phyloP scores from a whole-genome alignment of 2,888 invertebrate species.

The Tribolium freemani region DNA sequence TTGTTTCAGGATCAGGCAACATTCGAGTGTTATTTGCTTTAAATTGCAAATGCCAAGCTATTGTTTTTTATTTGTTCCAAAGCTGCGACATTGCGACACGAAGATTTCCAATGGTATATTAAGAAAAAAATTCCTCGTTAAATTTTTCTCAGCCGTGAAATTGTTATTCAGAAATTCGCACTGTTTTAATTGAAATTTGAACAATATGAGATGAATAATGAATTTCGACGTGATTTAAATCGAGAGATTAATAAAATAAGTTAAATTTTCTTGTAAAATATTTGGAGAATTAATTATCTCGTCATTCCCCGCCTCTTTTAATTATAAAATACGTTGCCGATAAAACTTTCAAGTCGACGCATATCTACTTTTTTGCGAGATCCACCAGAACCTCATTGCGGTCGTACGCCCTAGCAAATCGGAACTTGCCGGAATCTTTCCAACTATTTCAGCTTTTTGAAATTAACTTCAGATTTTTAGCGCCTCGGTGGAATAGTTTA shows the following conservation, averaged over 20 bases:
- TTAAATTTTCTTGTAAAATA: slow-evolving; percentile 30
- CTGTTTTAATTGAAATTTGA: slow-evolving; percentile 27
- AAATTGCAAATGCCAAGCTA: slow-evolving; percentile 40
- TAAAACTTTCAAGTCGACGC: slow-evolving; percentile 10
- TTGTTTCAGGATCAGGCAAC: slow-evolving; percentile 24
- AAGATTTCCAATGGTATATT: slow-evolving; percentile 5
- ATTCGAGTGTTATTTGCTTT: slow-evolving; percentile 38
- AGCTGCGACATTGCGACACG: slow-evolving; percentile 19
- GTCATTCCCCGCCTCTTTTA: slow-evolving; percentile 20
- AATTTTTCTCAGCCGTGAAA: not conserved
- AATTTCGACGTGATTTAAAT: slow-evolving; percentile 12
- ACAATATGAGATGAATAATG: slow-evolving; percentile 11
- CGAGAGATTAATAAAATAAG: slow-evolving; percentile 27
- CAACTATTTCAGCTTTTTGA: slow-evolving; percentile 7
- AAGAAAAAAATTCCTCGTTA: not conserved
- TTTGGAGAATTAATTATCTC: slow-evolving; percentile 26
- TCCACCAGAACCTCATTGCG: slow-evolving; percentile 4
- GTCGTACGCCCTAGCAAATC: not conserved
- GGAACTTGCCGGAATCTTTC: slow-evolving; percentile 8
- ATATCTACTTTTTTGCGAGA: not conserved
- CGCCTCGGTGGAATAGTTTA: not conserved
- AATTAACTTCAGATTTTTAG: not conserved
- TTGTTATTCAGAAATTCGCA: not conserved
- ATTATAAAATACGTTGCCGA: slow-evolving; percentile 17
- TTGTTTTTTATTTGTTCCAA: slow-evolving; percentile 34